Percentiles rank a stretch among this genome's conserved stretches.
phyloP scores from a whole-genome alignment of 2,888 invertebrate genomes.

The Nomada hirtipes region DNA sequence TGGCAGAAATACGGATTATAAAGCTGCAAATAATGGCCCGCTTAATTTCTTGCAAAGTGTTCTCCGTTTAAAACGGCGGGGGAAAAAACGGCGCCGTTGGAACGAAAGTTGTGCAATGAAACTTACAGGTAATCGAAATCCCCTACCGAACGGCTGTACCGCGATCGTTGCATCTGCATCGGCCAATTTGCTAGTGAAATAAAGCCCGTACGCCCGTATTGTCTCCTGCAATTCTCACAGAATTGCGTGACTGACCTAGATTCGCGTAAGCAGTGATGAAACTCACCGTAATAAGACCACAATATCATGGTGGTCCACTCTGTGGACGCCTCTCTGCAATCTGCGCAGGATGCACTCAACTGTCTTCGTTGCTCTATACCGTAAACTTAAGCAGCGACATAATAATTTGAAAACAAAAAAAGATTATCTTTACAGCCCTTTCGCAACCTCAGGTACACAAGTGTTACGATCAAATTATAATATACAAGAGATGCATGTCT shows the following conservation, averaged over 20 bases:
- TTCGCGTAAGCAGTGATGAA: conserved; percentile 66
- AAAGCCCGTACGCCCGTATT: conserved; percentile 44
- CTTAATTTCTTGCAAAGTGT: too few species aligned
- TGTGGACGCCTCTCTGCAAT: conserved; percentile 22
- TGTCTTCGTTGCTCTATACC: conserved; percentile 9
- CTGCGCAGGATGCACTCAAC: conserved; percentile 27
- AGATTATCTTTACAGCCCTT: too few species aligned
- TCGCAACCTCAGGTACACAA: too few species aligned
- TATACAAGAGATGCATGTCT: too few species aligned
- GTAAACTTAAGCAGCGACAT: conserved; percentile 5
- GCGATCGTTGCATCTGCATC: conserved; percentile 36
- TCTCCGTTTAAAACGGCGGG: too few species aligned
- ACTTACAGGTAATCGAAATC: conserved; percentile 12
- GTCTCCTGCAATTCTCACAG: conserved; percentile 61
- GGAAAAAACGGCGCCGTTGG: neutral
- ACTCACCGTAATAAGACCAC: conserved; percentile 61
- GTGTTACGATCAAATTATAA: too few species aligned
- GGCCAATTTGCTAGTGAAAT: conserved; percentile 34
- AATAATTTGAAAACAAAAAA: neutral
- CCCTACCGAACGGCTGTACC: conserved; percentile 3
- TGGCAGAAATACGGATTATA: too few species aligned
- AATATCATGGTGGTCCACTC: conserved; percentile 43
- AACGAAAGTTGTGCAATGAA: conserved; percentile 28
- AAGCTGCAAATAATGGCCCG: too few species aligned
- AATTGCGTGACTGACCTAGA: conserved; percentile 66